Evolutionary conservation across 2,113 vertebrate genomes (phyloP).

Genomic region (Columba janthina): DNA sequence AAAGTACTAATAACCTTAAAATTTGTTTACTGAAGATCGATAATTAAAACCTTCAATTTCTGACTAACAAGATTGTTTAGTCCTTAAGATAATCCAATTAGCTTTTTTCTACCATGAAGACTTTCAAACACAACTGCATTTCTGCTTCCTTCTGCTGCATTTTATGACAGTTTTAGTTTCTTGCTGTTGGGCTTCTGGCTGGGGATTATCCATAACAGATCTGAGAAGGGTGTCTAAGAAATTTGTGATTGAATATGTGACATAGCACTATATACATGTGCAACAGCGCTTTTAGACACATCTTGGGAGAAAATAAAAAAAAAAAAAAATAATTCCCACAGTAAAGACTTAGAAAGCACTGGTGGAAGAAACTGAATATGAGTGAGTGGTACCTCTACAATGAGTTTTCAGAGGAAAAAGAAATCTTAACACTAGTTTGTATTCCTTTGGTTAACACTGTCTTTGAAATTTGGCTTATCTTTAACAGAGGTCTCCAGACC

Average conservation of each 20-base stretch:
- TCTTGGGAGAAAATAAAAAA: not conserved
- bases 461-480: not conserved
- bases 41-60: not conserved
- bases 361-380: not conserved
- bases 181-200: not conserved
- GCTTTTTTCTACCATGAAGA: not conserved
- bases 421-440: not conserved
- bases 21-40: not conserved
- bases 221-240: not conserved
- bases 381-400: not conserved
- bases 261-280: rapidly evolving
- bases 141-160: not conserved
- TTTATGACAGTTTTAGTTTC: not conserved
- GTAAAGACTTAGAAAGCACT: not conserved
- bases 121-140: not conserved
- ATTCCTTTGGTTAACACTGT: not conserved
- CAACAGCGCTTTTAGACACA: not conserved
- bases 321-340: not conserved
- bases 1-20: not conserved
- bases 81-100: not conserved
- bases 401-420: not conserved
- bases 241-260: not conserved
- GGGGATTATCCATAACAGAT: not conserved
- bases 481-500: not conserved
- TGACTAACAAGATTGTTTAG: not conserved